Percentiles rank a stretch among this genome's conserved stretches.
Conservation (phyloP, 2,113 vertebrate species). For the Irena cyanogastra region DNA sequence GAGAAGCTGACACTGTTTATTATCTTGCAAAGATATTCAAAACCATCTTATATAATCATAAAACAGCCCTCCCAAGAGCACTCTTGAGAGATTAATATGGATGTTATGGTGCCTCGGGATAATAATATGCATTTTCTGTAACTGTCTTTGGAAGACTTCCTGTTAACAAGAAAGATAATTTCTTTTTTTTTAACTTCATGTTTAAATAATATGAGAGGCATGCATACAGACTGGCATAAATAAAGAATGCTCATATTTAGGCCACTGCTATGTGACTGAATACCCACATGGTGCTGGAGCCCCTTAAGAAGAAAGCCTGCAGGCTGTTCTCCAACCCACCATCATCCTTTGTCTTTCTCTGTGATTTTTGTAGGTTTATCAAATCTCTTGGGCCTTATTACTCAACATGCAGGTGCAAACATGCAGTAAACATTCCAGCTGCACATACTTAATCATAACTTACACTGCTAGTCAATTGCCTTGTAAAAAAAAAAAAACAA, state of each 20-base stretch:
- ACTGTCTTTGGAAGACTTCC: background rate
- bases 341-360: background rate
- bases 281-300: background rate
- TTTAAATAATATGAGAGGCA: background rate
- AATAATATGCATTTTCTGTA: background rate
- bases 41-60: conserved; percentile 11
- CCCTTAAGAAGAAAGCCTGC: background rate
- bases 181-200: background rate
- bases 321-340: background rate
- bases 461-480: background rate
- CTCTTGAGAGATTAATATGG: conserved; percentile 12
- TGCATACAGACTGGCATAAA: background rate
- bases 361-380: conserved; percentile 9
- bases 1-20: conserved; percentile 8
- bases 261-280: background rate
- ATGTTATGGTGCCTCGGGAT: background rate
- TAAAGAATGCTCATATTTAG: background rate
- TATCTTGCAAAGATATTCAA: conserved; percentile 5
- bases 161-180: background rate
- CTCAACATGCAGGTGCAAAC: conserved; percentile 17
- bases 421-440: conserved; percentile 26
- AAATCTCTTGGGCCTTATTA: conserved; percentile 13
- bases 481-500: background rate
- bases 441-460: background rate
- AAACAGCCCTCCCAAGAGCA: background rate